Percentiles rank a stretch among this genome's conserved stretches.
Evolutionary conservation across 2,113 vertebrate genomes (phyloP).

Genomic region (Desmodus rotundus): DNA sequence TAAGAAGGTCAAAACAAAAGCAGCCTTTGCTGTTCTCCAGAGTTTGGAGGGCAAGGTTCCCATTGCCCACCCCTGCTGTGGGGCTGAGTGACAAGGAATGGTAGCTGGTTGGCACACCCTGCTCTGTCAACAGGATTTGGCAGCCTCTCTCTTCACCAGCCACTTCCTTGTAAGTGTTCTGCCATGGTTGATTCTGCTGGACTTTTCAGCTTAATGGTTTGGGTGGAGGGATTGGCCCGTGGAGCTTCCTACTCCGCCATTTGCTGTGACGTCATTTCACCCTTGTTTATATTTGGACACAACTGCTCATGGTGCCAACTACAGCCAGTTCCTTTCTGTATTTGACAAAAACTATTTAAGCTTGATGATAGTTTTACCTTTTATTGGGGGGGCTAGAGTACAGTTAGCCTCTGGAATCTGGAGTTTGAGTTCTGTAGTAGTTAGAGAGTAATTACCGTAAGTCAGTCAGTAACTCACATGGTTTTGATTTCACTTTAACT

Average conservation of each 20-base stretch:
- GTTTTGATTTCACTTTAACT: background rate
- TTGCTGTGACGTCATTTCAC: background rate
- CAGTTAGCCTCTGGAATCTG: background rate
- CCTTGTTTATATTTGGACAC: background rate
- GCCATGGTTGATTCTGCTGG: background rate
- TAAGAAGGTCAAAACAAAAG: background rate
- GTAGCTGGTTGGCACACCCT: background rate
- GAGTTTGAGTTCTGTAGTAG: background rate
- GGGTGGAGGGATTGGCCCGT: background rate
- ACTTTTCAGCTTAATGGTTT: background rate
- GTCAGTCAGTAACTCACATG: background rate
- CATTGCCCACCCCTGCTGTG: fast-evolving
- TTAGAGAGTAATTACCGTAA: background rate
- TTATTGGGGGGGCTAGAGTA: background rate
- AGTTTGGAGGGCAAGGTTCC: background rate
- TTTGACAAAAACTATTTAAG: background rate
- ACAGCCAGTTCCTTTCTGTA: background rate
- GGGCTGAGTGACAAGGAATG: background rate
- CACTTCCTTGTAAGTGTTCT: background rate
- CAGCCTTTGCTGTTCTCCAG: background rate
- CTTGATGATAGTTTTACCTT: background rate
- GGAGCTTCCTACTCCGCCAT: background rate
- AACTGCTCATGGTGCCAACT: background rate
- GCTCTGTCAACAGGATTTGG: too few species aligned
- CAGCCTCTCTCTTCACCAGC: background rate